These are phyloP conservation scores for Sinocyclocheilus anshuiensis DNA, from an alignment of 2,113 vertebrate species.

Conservation along the genomic window DNA sequence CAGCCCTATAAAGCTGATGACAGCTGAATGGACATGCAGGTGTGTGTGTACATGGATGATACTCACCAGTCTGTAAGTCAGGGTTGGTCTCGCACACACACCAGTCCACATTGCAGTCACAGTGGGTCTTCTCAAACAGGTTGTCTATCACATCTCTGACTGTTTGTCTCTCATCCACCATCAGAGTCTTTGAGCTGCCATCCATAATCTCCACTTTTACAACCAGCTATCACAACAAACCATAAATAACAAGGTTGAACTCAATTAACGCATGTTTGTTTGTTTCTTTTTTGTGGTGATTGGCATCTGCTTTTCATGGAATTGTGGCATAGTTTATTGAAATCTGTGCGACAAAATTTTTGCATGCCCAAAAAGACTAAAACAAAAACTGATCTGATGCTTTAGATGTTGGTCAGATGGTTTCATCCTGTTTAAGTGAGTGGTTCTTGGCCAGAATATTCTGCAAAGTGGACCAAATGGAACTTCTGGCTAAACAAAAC, in stretches of 20 bases:
- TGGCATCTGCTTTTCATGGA: background rate
- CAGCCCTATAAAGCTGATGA: background rate
- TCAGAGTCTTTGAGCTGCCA: conserved; percentile 92
- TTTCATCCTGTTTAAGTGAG: background rate
- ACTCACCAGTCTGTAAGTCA: conserved; percentile 91
- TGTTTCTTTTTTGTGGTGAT: background rate
- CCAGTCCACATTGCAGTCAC: conserved; percentile 89
- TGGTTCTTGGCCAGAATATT: background rate
- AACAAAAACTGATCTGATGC: background rate
- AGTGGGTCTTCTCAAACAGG: conserved; percentile 95
- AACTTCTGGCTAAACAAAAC: background rate
- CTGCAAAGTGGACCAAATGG: background rate
- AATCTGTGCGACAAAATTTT: background rate
- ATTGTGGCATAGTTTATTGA: background rate
- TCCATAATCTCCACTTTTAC: conserved; percentile 91
- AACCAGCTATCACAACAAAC: conserved; percentile 79
- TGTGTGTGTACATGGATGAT: conserved; percentile 18
- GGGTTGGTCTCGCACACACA: conserved; percentile 89
- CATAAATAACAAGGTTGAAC: background rate
- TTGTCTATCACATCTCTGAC: conserved; percentile 90
- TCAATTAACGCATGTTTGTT: no score
- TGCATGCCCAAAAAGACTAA: background rate
- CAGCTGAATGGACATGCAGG: background rate
- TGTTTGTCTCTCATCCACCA: conserved; percentile 93
- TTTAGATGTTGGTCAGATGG: background rate